phyloP scores from a whole-genome alignment of 2,797 vertebrate genomes.

The Mastacembelus armatus region DNA sequence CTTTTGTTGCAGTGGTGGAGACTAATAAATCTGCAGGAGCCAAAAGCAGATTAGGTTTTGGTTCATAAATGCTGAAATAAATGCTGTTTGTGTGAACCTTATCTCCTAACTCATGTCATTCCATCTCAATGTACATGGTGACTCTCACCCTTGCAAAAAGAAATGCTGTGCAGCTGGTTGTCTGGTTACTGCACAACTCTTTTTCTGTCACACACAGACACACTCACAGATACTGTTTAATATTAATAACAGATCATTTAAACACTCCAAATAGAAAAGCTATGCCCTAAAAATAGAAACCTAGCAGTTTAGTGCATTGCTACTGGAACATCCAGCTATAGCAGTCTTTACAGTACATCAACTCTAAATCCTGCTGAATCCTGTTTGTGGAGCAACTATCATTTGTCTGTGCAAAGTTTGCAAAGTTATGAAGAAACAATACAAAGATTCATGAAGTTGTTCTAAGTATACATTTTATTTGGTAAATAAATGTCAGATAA shows the following conservation, averaged over 20 bases:
- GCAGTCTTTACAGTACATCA: neutral
- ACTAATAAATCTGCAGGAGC: no score
- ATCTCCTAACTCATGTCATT: constrained; percentile 72
- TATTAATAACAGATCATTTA: constrained; percentile 25
- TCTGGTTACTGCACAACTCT: constrained; percentile 30
- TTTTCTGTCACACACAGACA: constrained; percentile 7
- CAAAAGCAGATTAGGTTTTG: constrained; percentile 15
- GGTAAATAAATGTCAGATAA: neutral
- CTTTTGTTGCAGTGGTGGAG: no score
- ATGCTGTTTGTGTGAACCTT: constrained; percentile 23
- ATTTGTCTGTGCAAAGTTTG: neutral
- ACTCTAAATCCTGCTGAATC: neutral
- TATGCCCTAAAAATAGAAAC: constrained; percentile 9
- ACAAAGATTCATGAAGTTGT: neutral
- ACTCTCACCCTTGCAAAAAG: constrained; percentile 54
- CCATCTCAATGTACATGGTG: constrained; percentile 28
- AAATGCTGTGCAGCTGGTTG: constrained; percentile 73
- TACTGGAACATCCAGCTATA: neutral
- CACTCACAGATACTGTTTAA: constrained; percentile 2
- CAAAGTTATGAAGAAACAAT: neutral
- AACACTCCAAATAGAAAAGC: neutral
- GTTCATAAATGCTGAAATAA: constrained; percentile 16
- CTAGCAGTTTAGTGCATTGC: neutral
- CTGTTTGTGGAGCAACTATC: neutral
- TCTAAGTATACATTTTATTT: neutral